Conservation (phyloP, 2,797 vertebrate genomes). For the Chaunax sp. region DNA sequence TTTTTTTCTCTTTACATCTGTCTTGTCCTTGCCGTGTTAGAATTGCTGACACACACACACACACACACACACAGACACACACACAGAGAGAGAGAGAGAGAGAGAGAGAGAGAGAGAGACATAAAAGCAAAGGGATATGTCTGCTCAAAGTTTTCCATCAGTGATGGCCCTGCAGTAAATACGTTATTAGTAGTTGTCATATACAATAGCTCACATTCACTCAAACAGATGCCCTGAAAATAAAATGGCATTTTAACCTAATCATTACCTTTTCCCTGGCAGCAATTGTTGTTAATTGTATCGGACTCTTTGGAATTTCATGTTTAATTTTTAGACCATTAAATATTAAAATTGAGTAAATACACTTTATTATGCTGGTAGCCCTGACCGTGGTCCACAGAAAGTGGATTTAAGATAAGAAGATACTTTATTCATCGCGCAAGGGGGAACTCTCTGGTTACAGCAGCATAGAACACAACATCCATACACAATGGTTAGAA, state of each 20-base stretch:
- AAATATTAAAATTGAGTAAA: conserved; percentile 58
- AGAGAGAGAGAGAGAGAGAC: too few relatives aligned
- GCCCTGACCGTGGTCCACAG: conserved; percentile 7
- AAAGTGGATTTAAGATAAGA: too few relatives aligned
- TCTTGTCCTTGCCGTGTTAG: too few relatives aligned
- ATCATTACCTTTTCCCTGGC: conserved; percentile 11
- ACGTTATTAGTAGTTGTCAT: conserved; percentile 14
- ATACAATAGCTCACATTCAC: conserved; percentile 23
- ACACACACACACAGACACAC: too few relatives aligned
- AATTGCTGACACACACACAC: too few relatives aligned
- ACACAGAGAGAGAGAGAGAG: too few relatives aligned
- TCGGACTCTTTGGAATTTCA: conserved; percentile 35
- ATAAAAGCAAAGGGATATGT: not conserved
- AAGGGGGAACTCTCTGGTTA: too few relatives aligned
- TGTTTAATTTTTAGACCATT: conserved; percentile 58
- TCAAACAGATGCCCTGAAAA: conserved; percentile 39
- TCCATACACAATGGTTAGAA: too few relatives aligned
- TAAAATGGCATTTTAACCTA: conserved; percentile 25
- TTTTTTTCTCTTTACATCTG: too few relatives aligned
- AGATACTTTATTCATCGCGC: too few relatives aligned
- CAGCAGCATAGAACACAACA: too few relatives aligned
- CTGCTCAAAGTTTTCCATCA: conserved; percentile 17
- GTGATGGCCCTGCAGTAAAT: conserved; percentile 7
- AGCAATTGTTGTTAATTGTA: conserved; percentile 41
- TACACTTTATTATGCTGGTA: conserved; percentile 27